phyloP scores from a whole-genome alignment of 2,888 invertebrate species.

The Epiperipatus broadwayi region DNA sequence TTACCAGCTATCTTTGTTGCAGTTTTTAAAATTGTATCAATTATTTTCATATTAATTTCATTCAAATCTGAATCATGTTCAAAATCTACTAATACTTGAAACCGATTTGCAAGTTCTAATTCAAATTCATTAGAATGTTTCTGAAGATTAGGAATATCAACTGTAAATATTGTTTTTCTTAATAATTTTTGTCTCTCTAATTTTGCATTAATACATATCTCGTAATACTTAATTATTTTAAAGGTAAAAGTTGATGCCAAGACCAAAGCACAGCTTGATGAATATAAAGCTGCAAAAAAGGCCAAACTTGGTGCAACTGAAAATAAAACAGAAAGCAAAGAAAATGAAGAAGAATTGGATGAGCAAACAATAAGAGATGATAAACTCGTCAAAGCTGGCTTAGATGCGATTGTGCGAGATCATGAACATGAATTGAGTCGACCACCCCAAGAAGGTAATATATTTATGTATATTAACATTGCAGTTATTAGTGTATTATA shows the following conservation, averaged over 20 bases:
- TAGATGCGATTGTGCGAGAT: conserved; percentile 59
- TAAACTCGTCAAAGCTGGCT: conserved; percentile 49
- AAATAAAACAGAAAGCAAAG: conserved; percentile 17
- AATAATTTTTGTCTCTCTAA: background rate
- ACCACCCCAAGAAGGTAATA: too few species aligned
- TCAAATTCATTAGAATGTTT: too few species aligned
- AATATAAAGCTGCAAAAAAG: conserved; percentile 45
- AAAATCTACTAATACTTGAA: too few species aligned
- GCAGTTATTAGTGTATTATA: too few species aligned
- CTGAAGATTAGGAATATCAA: too few species aligned
- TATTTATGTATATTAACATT: too few species aligned
- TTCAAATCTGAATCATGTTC: too few species aligned
- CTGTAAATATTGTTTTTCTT: conserved; percentile 14
- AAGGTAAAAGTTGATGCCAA: conserved; percentile 76
- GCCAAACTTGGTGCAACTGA: conserved; percentile 12
- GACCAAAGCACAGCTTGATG: conserved; percentile 78
- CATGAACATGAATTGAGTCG: conserved; percentile 58
- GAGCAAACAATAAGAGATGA: conserved; percentile 53
- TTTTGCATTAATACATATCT: background rate
- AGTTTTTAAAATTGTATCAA: too few species aligned
- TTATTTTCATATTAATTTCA: too few species aligned
- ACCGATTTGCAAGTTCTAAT: too few species aligned
- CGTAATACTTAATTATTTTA: conserved; percentile 4
- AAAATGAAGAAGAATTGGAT: conserved; percentile 36
- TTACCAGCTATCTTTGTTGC: too few species aligned